Percentiles rank a stretch among this genome's conserved stretches.
Evolutionary conservation across 1,140 invertebrate genomes (phyloP).

Genomic region (Aphelenchoides avenae): DNA sequence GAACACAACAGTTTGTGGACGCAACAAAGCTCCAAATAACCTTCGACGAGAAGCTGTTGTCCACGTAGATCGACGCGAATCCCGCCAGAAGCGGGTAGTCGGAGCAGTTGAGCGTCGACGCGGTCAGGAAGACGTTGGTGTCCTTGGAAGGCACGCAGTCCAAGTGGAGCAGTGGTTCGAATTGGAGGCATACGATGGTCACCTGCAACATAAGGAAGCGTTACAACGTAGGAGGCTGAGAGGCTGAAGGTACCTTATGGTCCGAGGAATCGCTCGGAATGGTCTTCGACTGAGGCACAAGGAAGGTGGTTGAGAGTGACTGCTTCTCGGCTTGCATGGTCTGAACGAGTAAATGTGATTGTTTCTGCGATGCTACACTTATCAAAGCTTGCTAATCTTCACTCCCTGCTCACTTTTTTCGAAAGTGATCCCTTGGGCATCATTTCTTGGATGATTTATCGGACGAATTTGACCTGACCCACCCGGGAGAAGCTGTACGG

Average conservation of each 20-base stretch:
- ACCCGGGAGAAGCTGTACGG: too few relatives aligned
- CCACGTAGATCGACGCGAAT: constrained; percentile 60
- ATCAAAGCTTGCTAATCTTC: too few relatives aligned
- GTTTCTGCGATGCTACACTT: too few relatives aligned
- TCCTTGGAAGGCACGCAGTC: constrained; percentile 59
- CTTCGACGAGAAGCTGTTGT: constrained; percentile 62
- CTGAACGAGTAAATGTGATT: too few relatives aligned
- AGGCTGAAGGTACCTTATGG: constrained; percentile 52
- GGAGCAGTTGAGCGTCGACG: constrained; percentile 60
- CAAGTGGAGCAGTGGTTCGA: constrained; percentile 59
- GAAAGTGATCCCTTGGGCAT: too few relatives aligned
- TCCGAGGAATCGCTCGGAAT: constrained; percentile 57
- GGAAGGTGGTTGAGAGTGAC: constrained; percentile 53
- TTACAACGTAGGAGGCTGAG: background rate
- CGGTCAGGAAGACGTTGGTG: constrained; percentile 60
- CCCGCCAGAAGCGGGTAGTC: constrained; percentile 60
- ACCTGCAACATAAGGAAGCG: constrained; percentile 26
- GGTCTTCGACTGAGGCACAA: constrained; percentile 51
- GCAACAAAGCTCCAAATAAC: constrained; percentile 47
- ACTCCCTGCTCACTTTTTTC: too few relatives aligned
- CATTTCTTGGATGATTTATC: too few relatives aligned
- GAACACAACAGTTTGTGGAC: constrained; percentile 55
- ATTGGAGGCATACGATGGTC: constrained; percentile 59
- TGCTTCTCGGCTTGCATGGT: too few relatives aligned
- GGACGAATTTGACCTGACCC: too few relatives aligned